phyloP scores from a whole-genome alignment of 2,113 vertebrate genomes.

The Zosterops lateralis region DNA sequence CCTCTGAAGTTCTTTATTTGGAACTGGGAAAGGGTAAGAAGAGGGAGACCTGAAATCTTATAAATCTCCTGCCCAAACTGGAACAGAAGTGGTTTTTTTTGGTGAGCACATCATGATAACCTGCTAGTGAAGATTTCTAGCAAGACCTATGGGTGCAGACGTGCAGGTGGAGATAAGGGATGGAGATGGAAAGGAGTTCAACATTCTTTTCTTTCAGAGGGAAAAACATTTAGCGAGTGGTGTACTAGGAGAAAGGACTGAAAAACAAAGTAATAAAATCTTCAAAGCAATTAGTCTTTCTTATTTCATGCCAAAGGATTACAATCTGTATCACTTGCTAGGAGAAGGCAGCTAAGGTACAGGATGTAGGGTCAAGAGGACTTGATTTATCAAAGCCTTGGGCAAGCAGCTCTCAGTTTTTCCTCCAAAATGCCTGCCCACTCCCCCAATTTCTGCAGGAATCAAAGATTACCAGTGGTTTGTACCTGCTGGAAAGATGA shows the following conservation, averaged over 20 bases:
- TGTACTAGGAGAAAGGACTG: neutral
- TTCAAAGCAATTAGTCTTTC: neutral
- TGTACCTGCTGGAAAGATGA: neutral
- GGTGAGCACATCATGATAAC: neutral
- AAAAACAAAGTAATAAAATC: neutral
- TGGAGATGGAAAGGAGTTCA: neutral
- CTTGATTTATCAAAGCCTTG: neutral
- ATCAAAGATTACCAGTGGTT: neutral
- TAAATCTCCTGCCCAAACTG: neutral
- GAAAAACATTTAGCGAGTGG: neutral
- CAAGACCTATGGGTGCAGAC: fast-evolving
- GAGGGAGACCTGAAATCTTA: neutral
- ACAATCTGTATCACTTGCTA: neutral
- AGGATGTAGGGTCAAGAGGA: neutral
- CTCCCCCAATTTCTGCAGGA: neutral
- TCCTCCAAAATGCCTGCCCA: neutral
- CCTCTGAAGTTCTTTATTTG: conserved; percentile 24
- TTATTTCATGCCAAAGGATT: neutral
- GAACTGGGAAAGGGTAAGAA: neutral
- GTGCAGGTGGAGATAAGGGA: neutral
- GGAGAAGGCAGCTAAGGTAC: neutral
- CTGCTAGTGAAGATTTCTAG: neutral
- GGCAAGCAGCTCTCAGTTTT: neutral
- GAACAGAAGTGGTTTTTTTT: neutral
- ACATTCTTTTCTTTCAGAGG: neutral